Percentiles rank a stretch among this genome's conserved stretches.
These are phyloP conservation scores for Platycheirus albimanus DNA, from an alignment of 2,888 invertebrate species.

Conservation along the genomic window DNA sequence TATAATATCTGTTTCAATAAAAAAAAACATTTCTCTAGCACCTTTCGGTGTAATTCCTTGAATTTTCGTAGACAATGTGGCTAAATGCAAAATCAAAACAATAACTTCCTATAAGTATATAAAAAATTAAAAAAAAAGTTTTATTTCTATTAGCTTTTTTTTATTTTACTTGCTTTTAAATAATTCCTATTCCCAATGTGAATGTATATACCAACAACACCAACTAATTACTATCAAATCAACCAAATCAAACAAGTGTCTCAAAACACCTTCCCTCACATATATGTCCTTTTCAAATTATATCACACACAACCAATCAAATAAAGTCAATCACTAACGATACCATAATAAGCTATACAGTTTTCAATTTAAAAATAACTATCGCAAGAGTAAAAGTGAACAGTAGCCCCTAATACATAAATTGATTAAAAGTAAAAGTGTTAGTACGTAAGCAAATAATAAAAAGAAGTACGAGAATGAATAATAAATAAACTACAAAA, in stretches of 20 bases:
- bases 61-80: too few species aligned
- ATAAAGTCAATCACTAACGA: conserved; percentile 63
- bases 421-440: conserved; percentile 74
- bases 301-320: conserved; percentile 60
- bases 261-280: conserved; percentile 38
- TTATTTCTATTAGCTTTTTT: too few species aligned
- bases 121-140: too few species aligned
- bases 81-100: too few species aligned
- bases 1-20: too few species aligned
- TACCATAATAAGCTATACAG: conserved; percentile 64
- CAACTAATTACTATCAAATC: conserved; percentile 4
- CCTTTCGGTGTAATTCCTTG: too few species aligned
- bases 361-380: conserved; percentile 64
- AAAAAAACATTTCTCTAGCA: too few species aligned
- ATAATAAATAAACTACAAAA: background rate
- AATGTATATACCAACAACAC: too few species aligned
- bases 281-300: conserved; percentile 53
- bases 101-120: too few species aligned
- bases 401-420: conserved; percentile 71
- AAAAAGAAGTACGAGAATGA: conserved; percentile 39
- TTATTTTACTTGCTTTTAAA: too few species aligned
- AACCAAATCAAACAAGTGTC: conserved; percentile 33
- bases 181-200: too few species aligned
- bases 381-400: conserved; percentile 68
- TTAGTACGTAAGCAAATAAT: conserved; percentile 73